Conservation (phyloP, 2,888 invertebrate genomes). For the Nomada ruficornis region DNA sequence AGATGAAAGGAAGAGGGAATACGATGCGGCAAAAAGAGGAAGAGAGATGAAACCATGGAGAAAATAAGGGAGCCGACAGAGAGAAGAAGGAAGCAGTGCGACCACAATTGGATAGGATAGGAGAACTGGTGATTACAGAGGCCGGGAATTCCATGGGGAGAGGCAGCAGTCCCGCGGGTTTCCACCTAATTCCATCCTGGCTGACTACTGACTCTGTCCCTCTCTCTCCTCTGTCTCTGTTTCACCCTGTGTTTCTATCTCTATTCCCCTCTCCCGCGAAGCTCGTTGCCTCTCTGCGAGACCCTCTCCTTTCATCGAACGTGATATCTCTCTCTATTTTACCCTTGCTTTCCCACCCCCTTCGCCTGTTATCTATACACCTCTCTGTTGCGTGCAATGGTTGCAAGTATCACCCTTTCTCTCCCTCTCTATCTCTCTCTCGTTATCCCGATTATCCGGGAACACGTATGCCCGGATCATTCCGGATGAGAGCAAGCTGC, state of each 20-base stretch:
- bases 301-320: slow-evolving; percentile 12
- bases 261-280: slow-evolving; percentile 26
- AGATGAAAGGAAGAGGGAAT: slow-evolving; percentile 34
- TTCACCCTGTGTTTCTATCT: slow-evolving; percentile 27
- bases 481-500: slow-evolving; percentile 26
- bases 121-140: slow-evolving; percentile 83
- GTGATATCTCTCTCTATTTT: neutral
- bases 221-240: slow-evolving; percentile 54
- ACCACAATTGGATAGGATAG: slow-evolving; percentile 82
- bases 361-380: neutral
- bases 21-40: slow-evolving; percentile 24
- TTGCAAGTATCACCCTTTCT: no score
- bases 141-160: slow-evolving; percentile 79
- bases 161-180: slow-evolving; percentile 80
- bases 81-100: slow-evolving; percentile 70
- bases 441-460: slow-evolving; percentile 52
- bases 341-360: neutral
- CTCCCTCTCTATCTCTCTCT: slow-evolving; percentile 7
- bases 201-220: slow-evolving; percentile 80
- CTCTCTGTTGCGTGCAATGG: neutral
- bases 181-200: slow-evolving; percentile 83
- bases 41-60: slow-evolving; percentile 4
- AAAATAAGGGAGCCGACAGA: slow-evolving; percentile 4
- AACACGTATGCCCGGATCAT: slow-evolving; percentile 59
- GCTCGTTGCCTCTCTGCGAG: neutral